Evolutionary conservation across 2,113 vertebrate species (phyloP).

Genomic region (Amazona guildingii): DNA sequence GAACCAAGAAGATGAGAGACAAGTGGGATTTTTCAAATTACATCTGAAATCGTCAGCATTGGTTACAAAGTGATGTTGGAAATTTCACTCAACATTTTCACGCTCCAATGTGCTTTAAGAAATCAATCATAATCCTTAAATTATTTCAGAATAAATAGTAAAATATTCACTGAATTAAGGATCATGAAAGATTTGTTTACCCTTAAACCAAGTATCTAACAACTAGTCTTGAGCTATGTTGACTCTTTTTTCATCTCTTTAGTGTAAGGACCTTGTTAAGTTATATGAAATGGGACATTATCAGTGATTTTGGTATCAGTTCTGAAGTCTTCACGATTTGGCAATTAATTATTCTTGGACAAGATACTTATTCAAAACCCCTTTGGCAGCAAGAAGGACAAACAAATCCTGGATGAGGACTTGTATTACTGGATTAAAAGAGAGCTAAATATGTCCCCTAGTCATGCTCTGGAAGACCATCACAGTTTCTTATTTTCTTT

Average conservation of each 20-base stretch:
- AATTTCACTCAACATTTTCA: background rate
- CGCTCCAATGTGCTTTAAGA: background rate
- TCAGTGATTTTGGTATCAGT: background rate
- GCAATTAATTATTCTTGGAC: background rate
- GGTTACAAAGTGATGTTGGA: background rate
- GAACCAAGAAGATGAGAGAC: background rate
- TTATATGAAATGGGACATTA: background rate
- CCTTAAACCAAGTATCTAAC: background rate
- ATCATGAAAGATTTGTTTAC: background rate
- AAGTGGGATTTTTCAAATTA: background rate
- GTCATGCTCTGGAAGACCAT: background rate
- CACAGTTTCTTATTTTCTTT: background rate
- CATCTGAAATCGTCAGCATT: background rate
- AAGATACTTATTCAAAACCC: background rate
- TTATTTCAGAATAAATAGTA: background rate
- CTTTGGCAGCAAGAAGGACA: background rate
- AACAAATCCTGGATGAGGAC: background rate
- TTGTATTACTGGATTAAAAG: background rate
- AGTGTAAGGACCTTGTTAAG: background rate
- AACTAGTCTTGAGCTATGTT: background rate
- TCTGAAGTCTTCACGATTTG: background rate
- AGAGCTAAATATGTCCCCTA: background rate
- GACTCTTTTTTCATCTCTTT: background rate
- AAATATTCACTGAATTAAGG: background rate
- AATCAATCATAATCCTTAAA: background rate